Percentiles rank a stretch among this genome's conserved stretches.
phyloP scores from a whole-genome alignment of 2,888 invertebrate species.

The Folsomia candida region DNA sequence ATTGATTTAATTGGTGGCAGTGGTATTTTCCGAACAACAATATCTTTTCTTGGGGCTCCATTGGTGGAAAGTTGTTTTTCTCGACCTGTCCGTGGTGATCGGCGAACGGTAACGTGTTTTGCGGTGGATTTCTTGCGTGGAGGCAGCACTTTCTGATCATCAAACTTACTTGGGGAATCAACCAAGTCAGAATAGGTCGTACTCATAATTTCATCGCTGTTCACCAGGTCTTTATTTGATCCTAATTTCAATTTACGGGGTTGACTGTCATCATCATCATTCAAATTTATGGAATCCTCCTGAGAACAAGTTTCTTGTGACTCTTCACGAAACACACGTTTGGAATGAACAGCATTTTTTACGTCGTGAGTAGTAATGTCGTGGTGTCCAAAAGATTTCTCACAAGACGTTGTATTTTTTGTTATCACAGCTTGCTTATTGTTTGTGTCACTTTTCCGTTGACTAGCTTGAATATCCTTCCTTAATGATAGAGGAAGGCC shows the following conservation, averaged over 20 bases:
- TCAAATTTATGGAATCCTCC: background rate
- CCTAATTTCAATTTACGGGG: too few species aligned
- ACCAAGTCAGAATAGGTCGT: background rate
- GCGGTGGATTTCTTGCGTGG: background rate
- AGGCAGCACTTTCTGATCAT: background rate
- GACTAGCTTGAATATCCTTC: too few species aligned
- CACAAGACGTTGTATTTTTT: too few species aligned
- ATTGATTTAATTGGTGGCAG: constrained; percentile 13
- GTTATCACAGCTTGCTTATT: too few species aligned
- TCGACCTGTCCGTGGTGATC: too few species aligned
- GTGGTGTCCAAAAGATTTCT: background rate
- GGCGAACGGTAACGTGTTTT: constrained; percentile 7
- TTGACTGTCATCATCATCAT: background rate
- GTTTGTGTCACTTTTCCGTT: background rate
- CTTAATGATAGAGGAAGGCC: background rate
- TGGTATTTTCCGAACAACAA: too few species aligned
- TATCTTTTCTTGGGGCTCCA: background rate
- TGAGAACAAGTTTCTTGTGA: background rate
- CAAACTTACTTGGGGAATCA: background rate
- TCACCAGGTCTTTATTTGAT: too few species aligned
- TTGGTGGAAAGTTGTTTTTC: too few species aligned
- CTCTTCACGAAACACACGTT: background rate
- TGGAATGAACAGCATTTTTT: constrained; percentile 37
- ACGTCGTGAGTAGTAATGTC: constrained; percentile 31
- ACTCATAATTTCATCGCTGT: background rate